phyloP scores from a whole-genome alignment of 2,113 vertebrate genomes.

The Syngnathus floridae region DNA sequence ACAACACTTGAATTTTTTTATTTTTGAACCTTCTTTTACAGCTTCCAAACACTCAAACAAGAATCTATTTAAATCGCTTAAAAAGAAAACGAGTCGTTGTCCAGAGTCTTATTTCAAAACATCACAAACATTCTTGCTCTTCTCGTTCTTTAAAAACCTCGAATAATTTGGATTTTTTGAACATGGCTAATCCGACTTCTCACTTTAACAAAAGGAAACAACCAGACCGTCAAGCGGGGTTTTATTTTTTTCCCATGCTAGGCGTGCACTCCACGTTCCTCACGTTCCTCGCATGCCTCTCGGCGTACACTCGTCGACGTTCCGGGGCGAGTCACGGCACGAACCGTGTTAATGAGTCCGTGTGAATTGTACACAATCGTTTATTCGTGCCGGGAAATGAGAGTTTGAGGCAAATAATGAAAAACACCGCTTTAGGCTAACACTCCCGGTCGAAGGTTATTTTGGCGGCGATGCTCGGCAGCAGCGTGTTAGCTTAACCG shows the following conservation, averaged over 20 bases:
- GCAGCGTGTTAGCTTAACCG: slow-evolving; percentile 36
- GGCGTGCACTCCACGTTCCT: background rate
- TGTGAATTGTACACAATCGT: slow-evolving; percentile 12
- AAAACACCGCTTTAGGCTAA: background rate
- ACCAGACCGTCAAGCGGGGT: background rate
- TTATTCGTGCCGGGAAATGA: background rate
- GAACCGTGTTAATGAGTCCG: slow-evolving; percentile 12
- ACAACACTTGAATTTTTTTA: background rate
- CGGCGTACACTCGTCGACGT: background rate
- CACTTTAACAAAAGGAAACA: background rate
- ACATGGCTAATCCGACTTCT: background rate
- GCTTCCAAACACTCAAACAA: background rate
- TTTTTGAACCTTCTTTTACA: background rate
- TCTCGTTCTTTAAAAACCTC: background rate
- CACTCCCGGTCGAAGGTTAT: background rate
- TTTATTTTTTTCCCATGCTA: background rate
- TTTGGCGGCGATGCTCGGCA: slow-evolving; percentile 33
- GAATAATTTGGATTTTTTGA: background rate
- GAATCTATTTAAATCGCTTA: background rate
- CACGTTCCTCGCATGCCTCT: background rate
- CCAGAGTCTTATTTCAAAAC: too few relatives aligned
- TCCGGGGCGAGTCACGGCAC: background rate
- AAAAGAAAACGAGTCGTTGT: background rate
- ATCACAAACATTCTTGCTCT: background rate
- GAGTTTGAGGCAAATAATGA: background rate